A percentile compares a stretch with the other conserved stretches of the same genome.
These are phyloP conservation scores for Machaerirhynchus nigripectus DNA, from an alignment of 2,113 vertebrate species.

Conservation along the genomic window DNA sequence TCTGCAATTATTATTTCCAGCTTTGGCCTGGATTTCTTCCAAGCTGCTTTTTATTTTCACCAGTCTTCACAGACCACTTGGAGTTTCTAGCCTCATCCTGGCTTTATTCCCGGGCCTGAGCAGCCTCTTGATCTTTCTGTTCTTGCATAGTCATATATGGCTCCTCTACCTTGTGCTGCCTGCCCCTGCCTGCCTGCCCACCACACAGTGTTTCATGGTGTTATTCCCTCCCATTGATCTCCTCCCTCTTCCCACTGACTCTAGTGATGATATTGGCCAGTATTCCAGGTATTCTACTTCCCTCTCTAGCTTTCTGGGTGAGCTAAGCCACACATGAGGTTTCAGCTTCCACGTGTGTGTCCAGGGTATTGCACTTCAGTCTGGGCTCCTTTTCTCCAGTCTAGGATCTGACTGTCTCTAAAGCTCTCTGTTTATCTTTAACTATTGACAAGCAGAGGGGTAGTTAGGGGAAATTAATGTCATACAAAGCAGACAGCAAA, in stretches of 20 bases:
- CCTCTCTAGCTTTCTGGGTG: neutral
- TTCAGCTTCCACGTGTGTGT: neutral
- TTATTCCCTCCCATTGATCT: neutral
- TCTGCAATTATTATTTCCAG: neutral
- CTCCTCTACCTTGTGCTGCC: neutral
- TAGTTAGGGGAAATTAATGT: neutral
- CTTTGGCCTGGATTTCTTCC: neutral
- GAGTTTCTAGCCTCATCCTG: neutral
- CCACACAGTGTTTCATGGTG: neutral
- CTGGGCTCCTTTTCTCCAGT: neutral
- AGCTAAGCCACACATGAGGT: neutral
- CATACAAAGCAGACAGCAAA: neutral
- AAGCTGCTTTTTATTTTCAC: neutral
- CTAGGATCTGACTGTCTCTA: neutral
- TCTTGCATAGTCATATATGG: neutral
- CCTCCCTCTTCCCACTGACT: neutral
- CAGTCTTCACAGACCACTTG: neutral
- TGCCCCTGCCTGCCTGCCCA: accelerated
- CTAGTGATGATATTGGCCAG: neutral
- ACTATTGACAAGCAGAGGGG: neutral
- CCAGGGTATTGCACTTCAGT: neutral
- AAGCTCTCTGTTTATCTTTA: neutral
- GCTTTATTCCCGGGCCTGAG: neutral
- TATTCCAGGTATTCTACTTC: neutral
- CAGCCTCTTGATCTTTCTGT: neutral